Evolutionary conservation across 2,797 vertebrate genomes (phyloP).

Genomic region (Mallotus villosus): DNA sequence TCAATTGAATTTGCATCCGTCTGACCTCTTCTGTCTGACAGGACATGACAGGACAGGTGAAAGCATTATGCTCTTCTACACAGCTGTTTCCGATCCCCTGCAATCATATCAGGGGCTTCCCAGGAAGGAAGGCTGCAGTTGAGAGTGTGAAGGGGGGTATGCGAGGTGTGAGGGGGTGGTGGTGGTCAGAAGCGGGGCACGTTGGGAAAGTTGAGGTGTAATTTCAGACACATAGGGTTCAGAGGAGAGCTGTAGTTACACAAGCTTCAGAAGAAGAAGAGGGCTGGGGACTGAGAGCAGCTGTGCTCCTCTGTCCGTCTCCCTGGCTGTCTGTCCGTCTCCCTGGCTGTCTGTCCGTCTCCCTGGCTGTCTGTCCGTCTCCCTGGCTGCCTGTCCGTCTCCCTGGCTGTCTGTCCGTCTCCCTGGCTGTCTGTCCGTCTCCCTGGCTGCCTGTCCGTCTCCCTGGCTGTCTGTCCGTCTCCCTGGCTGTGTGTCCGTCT

Average conservation of each 20-base stretch:
- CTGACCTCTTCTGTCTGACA: too few species aligned
- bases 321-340: conserved; percentile 37
- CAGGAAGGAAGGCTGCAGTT: too few species aligned
- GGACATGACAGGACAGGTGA: too few species aligned
- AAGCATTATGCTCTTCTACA: too few species aligned
- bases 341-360: conserved; percentile 58
- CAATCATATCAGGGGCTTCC: too few species aligned
- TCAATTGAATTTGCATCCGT: too few species aligned
- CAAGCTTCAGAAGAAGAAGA: conserved; percentile 55
- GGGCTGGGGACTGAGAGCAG: conserved; percentile 56
- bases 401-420: conserved; percentile 64
- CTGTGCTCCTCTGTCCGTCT: conserved; percentile 68
- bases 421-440: conserved; percentile 37
- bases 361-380: conserved; percentile 37
- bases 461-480: conserved; percentile 64
- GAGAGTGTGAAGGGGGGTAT: neutral
- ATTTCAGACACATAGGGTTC: conserved; percentile 64
- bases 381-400: too few species aligned
- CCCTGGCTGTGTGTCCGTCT: conserved; percentile 37
- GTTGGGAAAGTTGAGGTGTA: conserved; percentile 64
- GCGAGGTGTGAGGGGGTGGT: neutral
- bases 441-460: too few species aligned
- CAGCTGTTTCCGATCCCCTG: too few species aligned
- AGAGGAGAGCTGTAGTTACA: conserved; percentile 62
- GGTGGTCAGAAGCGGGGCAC: conserved; percentile 24